Base-by-base conservation (phyloP, 1,140 invertebrate genomes). In the Drosophila varians region DNA sequence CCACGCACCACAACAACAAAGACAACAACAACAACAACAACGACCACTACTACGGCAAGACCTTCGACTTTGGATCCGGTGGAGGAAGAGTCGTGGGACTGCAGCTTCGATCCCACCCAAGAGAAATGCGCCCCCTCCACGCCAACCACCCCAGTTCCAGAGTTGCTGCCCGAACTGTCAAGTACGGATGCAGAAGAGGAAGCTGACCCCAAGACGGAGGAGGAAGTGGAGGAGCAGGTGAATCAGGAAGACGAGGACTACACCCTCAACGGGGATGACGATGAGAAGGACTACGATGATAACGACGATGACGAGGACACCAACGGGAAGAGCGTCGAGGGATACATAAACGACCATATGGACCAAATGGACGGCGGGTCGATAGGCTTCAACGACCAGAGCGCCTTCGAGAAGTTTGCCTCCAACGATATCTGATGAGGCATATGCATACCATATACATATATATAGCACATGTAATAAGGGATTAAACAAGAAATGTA, bases 41-140 rank as follows among this genome's bases (percentile, higher is more conserved):
- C 12, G 12, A 57, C 19, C 19, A 49, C 45, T 21, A 31, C 28
- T 31, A 31, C 49, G 8, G 1, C 28, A 11, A 38, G 31, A 23
- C 28, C 28, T 11, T 11, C 28, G 0, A 61, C 69, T 46, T 42
- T 26, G 0, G 19, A 18, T 1, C 25, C 57, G 0, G 11, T 62
- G 12, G 26, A 19, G 3, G 56, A 72, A 5, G 51, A 49, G 2
- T 45, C 61, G 4, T 77, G 70, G n/a, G 46, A 38, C 25, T 84
- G 79, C 21, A 61, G 76, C 19, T 76, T 75, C 16, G 28, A 84
- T 16, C 79, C 79, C 19, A 73, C 56, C 1, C 14, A 56, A 5
- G 56, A 69, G 1, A 47, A 73, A 28, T 84, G 79, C 84, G 26
- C 58, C 52, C 48, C 71, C 5, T 45, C 66, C 21, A 51, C 12